A percentile compares a stretch with the other conserved stretches of the same genome.
Conservation (phyloP, 2,888 invertebrate species). For the Limnephilus lunatus region DNA sequence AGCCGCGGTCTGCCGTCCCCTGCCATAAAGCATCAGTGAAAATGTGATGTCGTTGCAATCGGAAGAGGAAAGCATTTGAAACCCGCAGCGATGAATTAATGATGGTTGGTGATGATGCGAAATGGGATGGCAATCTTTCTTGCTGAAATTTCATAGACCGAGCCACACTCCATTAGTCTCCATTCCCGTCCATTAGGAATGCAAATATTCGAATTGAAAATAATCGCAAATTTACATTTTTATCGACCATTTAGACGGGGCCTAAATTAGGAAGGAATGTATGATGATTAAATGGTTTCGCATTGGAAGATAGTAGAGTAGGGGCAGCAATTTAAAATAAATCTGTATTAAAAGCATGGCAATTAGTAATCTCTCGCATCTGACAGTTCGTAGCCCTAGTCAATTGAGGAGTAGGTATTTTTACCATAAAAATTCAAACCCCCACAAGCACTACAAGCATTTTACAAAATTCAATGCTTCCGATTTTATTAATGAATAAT, state of each 20-base stretch:
- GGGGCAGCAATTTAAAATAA: neutral
- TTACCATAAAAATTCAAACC: neutral
- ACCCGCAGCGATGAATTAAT: slow-evolving; percentile 16
- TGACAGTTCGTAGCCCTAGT: neutral
- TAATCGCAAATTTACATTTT: slow-evolving; percentile 11
- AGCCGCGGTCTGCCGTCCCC: too few species aligned
- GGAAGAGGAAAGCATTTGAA: slow-evolving; percentile 27
- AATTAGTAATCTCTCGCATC: neutral
- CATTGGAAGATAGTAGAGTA: neutral
- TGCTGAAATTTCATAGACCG: slow-evolving; percentile 24
- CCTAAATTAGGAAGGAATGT: neutral
- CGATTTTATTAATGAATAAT: too few species aligned
- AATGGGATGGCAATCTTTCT: slow-evolving; percentile 36
- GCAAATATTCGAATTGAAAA: slow-evolving; percentile 30
- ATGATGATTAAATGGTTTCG: neutral
- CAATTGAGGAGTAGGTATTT: neutral
- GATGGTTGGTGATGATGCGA: slow-evolving; percentile 16
- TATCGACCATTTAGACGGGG: neutral
- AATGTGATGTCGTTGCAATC: slow-evolving; percentile 22
- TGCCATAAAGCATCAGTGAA: neutral
- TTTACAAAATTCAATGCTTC: too few species aligned
- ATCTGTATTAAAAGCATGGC: neutral
- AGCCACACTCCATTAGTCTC: slow-evolving; percentile 59
- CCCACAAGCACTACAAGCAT: too few species aligned
- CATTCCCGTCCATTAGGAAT: slow-evolving; percentile 55